phyloP scores from a whole-genome alignment of 2,888 invertebrate genomes.

The Smittia aterrima region DNA sequence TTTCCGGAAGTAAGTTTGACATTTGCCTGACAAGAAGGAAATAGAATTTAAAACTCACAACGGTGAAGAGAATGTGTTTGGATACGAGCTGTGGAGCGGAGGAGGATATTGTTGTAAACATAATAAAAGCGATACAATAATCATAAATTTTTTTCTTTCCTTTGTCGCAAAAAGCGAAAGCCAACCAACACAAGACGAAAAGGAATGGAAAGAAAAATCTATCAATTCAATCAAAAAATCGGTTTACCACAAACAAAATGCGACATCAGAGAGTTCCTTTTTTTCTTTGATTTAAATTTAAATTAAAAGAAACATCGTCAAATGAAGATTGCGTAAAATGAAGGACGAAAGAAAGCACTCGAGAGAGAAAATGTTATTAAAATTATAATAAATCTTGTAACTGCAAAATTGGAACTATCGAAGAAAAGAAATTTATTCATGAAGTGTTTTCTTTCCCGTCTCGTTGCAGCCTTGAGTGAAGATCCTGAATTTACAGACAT shows the following conservation, averaged over 20 bases:
- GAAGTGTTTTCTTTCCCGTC: slow-evolving; percentile 40
- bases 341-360: not conserved
- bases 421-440: slow-evolving; percentile 13
- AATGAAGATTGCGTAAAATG: not conserved
- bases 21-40: slow-evolving; percentile 40
- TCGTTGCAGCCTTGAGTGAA: slow-evolving; percentile 66
- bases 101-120: slow-evolving; percentile 38
- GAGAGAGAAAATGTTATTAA: not conserved
- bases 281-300: slow-evolving; percentile 30
- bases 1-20: slow-evolving; percentile 40
- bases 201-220: not conserved
- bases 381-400: not conserved
- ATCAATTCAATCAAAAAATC: slow-evolving; percentile 36
- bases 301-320: slow-evolving; percentile 5
- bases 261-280: not conserved
- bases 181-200: not conserved
- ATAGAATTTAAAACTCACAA: slow-evolving; percentile 40
- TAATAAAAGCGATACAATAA: slow-evolving; percentile 41
- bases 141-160: slow-evolving; percentile 31
- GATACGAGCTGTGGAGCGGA: not conserved
- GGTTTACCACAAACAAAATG: slow-evolving; percentile 11
- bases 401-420: slow-evolving; percentile 3
- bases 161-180: not conserved
- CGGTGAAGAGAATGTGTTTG: not conserved
- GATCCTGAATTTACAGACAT: slow-evolving; percentile 89